These are phyloP conservation scores for Microcaecilia unicolor DNA, from an alignment of 2,797 vertebrate species.

Conservation along the genomic window DNA sequence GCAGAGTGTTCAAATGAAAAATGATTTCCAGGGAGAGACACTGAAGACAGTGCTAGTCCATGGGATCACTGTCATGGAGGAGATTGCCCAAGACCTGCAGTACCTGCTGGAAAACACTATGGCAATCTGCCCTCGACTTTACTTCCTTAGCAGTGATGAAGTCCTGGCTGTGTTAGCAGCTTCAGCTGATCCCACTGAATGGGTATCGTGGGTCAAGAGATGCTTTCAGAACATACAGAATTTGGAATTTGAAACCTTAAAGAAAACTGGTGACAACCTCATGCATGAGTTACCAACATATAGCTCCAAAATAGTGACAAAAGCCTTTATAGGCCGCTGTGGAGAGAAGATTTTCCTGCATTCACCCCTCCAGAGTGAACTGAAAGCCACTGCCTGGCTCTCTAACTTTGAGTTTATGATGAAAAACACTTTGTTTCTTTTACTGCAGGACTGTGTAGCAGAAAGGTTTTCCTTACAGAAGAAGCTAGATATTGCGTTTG, in stretches of 20 bases:
- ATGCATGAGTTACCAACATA: too few relatives aligned
- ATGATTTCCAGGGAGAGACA: constrained; percentile 29
- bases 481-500: background rate
- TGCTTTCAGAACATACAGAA: constrained; percentile 59
- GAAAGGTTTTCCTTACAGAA: constrained; percentile 19
- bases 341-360: constrained; percentile 56
- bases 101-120: constrained; percentile 44
- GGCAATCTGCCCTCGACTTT: constrained; percentile 61
- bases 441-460: constrained; percentile 43
- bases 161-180: constrained; percentile 55
- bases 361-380: constrained; percentile 35
- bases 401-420: constrained; percentile 55
- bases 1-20: constrained; percentile 11
- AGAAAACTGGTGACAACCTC: background rate
- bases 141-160: constrained; percentile 69
- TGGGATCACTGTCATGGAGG: constrained; percentile 58
- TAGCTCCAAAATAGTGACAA: constrained; percentile 16
- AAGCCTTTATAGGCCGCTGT: constrained; percentile 45
- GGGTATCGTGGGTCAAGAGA: constrained; percentile 51
- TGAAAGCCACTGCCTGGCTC: constrained; percentile 57
- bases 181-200: constrained; percentile 23
- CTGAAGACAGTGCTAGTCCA: constrained; percentile 42
- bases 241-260: constrained; percentile 35
- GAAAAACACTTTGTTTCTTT: constrained; percentile 36
- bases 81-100: constrained; percentile 47